Base-by-base conservation (phyloP, 1,140 invertebrate genomes). In the Drosophila gunungcola region DNA sequence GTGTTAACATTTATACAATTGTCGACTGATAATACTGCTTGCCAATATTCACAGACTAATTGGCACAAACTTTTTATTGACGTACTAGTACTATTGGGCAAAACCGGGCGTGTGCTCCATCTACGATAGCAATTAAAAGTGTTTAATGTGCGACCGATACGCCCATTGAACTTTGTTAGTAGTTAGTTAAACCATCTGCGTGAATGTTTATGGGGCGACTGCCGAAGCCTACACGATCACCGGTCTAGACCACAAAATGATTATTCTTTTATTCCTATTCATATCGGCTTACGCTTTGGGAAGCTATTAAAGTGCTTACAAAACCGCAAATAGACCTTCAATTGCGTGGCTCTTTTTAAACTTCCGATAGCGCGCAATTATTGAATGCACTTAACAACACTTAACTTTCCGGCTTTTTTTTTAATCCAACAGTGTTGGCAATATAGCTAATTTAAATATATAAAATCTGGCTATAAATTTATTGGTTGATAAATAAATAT, bases 21-120 rank as follows among this genome's bases (percentile, higher is more conserved):
- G 29, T 11, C 34, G 60, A 74, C 78, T 86, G 82, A 85, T 86
- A 85, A 81, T 73, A 62, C 39, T 34, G 25, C 36, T 56, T 38
- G 41, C 29, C 49, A 48, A 27, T 56, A 27, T 43, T 46, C 53
- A 39, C 13, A 42, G 62, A 68, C 72, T 80, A 84, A 64, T 85
- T 85, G 39, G 34, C 54, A 36, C 21, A 29, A 43, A 46, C 3
- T 72, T 38, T 52, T 67, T 54, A 49, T 57, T 58, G 29, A 32
- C 29, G 6, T 36, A 34, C 7, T 9, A 25, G 6, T 25, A 34
- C 7, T 9, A 25, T 46, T 38, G 10, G 42, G 36, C 21, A 38
- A 53, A 53, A 52, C 34, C 34, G 7, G 45, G 10, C 52, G 43
- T 12, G 32, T 38, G 39, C 29, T 38, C 41, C 11, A 25, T 36